These are phyloP conservation scores for Calephelis virginiensis DNA, from an alignment of 1,140 invertebrate genomes.

Conservation along the genomic window DNA sequence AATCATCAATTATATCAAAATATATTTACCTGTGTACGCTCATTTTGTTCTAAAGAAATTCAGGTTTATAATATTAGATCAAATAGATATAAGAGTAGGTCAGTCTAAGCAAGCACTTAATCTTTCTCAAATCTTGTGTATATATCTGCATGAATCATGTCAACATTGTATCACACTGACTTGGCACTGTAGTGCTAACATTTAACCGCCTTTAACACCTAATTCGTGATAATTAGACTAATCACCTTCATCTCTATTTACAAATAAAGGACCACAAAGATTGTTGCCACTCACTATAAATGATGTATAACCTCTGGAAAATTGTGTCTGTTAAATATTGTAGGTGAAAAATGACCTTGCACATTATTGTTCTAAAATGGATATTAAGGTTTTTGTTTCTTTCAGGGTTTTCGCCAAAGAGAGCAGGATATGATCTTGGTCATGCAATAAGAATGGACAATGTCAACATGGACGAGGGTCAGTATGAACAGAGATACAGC, in stretches of 20 bases:
- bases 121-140: conserved; percentile 26
- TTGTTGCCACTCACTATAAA: conserved; percentile 28
- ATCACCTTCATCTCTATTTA: conserved; percentile 52
- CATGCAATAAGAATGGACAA: conserved; percentile 72
- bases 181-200: conserved; percentile 53
- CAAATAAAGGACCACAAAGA: conserved; percentile 42
- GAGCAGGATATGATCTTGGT: conserved; percentile 63
- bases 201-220: conserved; percentile 41
- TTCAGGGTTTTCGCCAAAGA: conserved; percentile 57
- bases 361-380: conserved; percentile 21
- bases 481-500: conserved; percentile 58
- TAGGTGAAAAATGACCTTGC: conserved; percentile 36
- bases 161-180: conserved; percentile 31
- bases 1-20: neutral
- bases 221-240: conserved; percentile 50
- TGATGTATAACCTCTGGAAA: conserved; percentile 64
- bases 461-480: conserved; percentile 59
- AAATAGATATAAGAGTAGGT: conserved; percentile 25
- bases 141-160: conserved; percentile 32
- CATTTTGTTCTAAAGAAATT: neutral
- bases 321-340: conserved; percentile 52
- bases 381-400: conserved; percentile 32
- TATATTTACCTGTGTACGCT: neutral
- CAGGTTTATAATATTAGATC: neutral
- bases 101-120: conserved; percentile 27